A percentile compares a stretch with the other conserved stretches of the same genome.
phyloP scores from a whole-genome alignment of 2,797 vertebrate species.

The Streptopelia turtur region DNA sequence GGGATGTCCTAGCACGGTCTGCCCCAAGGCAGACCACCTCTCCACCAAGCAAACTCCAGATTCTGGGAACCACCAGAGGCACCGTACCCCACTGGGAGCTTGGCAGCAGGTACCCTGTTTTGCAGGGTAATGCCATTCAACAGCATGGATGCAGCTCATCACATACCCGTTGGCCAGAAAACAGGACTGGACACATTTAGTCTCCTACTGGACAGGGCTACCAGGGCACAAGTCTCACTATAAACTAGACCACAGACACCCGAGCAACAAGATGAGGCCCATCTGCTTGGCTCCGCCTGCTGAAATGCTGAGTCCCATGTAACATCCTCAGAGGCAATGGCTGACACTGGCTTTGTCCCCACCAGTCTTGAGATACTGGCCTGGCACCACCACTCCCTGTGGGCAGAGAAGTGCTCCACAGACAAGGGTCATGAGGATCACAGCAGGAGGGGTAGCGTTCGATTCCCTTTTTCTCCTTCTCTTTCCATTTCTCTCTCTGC shows the following conservation, averaged over 20 bases:
- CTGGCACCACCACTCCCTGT: neutral
- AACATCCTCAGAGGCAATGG: neutral
- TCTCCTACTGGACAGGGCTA: conserved; percentile 2
- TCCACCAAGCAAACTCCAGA: neutral
- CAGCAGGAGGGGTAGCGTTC: neutral
- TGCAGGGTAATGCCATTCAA: neutral
- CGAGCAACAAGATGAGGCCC: neutral
- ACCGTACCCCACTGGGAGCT: neutral
- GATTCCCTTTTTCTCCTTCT: neutral
- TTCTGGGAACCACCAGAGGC: conserved; percentile 5
- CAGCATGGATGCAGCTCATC: neutral
- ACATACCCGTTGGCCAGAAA: neutral
- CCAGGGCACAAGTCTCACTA: neutral
- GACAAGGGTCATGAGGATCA: neutral
- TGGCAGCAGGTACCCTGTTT: conserved; percentile 11
- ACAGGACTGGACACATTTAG: neutral
- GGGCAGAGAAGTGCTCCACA: neutral
- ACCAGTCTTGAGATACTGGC: neutral
- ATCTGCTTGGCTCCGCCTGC: neutral
- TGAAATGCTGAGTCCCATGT: neutral
- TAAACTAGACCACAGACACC: neutral
- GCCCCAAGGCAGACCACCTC: neutral
- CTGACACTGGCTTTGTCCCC: neutral
- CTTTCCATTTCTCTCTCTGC: neutral
- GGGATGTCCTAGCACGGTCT: neutral